Evolutionary conservation across 1,140 invertebrate genomes (phyloP).

Genomic region (Drosophila ambigua): DNA sequence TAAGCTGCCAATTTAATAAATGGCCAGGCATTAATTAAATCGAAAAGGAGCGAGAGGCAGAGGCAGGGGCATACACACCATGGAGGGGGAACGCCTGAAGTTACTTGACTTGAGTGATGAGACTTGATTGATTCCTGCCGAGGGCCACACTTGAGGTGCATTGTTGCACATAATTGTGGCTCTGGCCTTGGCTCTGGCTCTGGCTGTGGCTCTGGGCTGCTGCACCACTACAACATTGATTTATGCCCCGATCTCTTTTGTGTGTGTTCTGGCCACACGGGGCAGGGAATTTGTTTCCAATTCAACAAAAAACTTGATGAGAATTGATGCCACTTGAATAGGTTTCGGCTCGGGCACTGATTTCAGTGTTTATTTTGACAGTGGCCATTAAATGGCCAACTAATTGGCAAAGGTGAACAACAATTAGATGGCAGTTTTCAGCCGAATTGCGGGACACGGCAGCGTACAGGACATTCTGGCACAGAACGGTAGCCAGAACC

Average conservation of each 20-base stretch:
- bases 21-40: conserved; percentile 82
- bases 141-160: conserved; percentile 75
- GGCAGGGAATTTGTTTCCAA: conserved; percentile 71
- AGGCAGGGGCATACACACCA: conserved; percentile 20
- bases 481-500: conserved; percentile 40
- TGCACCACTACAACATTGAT: conserved; percentile 51
- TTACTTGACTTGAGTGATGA: conserved; percentile 72
- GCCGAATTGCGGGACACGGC: no score
- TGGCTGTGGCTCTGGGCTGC: conserved; percentile 26
- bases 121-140: conserved; percentile 81
- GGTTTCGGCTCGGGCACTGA: conserved; percentile 44
- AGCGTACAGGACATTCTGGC: not conserved
- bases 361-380: conserved; percentile 38
- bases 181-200: conserved; percentile 36
- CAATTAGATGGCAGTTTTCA: conserved; percentile 45
- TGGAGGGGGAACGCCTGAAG: conserved; percentile 19
- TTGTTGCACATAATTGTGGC: conserved; percentile 72
- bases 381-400: conserved; percentile 49
- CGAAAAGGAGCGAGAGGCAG: conserved; percentile 29
- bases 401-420: conserved; percentile 62
- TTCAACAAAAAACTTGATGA: conserved; percentile 69
- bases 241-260: conserved; percentile 58
- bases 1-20: conserved; percentile 84
- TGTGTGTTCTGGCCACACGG: not conserved
- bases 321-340: conserved; percentile 62